A percentile compares a stretch with the other conserved stretches of the same genome.
phyloP scores from a whole-genome alignment of 2,797 vertebrate species.

The Chelonia mydas region DNA sequence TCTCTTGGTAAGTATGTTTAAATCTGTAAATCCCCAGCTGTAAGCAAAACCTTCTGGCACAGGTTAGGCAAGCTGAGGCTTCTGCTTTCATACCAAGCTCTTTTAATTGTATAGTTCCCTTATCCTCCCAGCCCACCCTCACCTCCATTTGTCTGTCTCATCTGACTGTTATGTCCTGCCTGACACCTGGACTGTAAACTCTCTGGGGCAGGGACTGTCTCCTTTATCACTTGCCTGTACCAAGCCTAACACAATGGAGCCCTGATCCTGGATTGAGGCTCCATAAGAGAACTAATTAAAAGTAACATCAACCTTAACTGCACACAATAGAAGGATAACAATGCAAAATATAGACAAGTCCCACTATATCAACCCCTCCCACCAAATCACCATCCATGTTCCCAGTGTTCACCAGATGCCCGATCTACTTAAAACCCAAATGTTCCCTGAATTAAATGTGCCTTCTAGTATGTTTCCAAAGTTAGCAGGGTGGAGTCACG shows the following conservation, averaged over 20 bases:
- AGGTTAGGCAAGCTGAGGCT: neutral
- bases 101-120: neutral
- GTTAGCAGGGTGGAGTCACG: too few species aligned
- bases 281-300: neutral
- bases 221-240: fast-evolving
- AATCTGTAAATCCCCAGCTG: neutral
- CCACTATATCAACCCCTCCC: neutral
- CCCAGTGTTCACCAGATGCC: neutral
- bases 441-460: neutral
- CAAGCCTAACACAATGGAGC: neutral
- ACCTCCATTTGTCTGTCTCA: neutral
- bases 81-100: neutral
- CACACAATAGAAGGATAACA: neutral
- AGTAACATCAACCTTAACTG: neutral
- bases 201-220: neutral
- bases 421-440: neutral
- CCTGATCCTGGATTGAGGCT: neutral
- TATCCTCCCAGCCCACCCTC: neutral
- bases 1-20: neutral
- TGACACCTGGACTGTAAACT: neutral
- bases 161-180: neutral
- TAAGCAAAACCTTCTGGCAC: neutral
- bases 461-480: neutral
- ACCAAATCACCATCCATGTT: neutral
- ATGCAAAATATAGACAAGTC: neutral